A percentile compares a stretch with the other conserved stretches of the same genome.
phyloP scores from a whole-genome alignment of 2,888 invertebrate species.

The Octonoba sinensis region DNA sequence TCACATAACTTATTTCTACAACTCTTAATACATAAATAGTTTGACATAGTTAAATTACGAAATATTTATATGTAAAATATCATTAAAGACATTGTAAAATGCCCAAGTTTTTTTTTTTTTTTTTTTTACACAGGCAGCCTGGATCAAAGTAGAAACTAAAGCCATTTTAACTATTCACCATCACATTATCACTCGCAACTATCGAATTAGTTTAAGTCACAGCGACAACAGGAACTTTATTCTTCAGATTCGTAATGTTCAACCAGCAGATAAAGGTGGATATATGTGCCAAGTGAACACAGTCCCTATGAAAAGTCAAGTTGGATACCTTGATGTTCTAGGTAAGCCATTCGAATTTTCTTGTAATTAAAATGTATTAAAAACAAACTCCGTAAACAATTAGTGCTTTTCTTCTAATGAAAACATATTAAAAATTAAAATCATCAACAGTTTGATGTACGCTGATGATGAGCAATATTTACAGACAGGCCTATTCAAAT shows the following conservation, averaged over 20 bases:
- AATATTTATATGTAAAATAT: neutral
- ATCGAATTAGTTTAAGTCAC: slow-evolving; percentile 80
- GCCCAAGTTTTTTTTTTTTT: neutral
- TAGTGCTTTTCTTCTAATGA: too few species aligned
- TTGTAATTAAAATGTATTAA: too few species aligned
- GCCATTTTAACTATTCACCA: slow-evolving; percentile 76
- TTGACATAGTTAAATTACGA: neutral
- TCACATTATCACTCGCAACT: slow-evolving; percentile 88
- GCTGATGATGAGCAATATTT: too few species aligned
- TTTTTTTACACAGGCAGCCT: slow-evolving; percentile 81
- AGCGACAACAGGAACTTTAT: slow-evolving; percentile 66
- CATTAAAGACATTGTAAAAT: neutral
- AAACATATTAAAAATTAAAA: too few species aligned
- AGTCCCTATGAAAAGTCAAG: slow-evolving; percentile 90
- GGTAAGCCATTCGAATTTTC: slow-evolving; percentile 76
- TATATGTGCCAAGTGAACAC: slow-evolving; percentile 76
- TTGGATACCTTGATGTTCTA: slow-evolving; percentile 91
- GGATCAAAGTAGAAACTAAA: slow-evolving; percentile 96
- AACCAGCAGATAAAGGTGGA: slow-evolving; percentile 86
- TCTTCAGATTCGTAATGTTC: slow-evolving; percentile 89
- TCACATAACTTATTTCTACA: too few species aligned
- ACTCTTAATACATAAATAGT: too few species aligned
- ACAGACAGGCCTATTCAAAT: too few species aligned
- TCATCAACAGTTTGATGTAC: too few species aligned
- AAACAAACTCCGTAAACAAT: too few species aligned